A percentile compares a stretch with the other conserved stretches of the same genome.
Conservation (phyloP, 2,797 vertebrate genomes). For the Chlorospingus semifuscus region DNA sequence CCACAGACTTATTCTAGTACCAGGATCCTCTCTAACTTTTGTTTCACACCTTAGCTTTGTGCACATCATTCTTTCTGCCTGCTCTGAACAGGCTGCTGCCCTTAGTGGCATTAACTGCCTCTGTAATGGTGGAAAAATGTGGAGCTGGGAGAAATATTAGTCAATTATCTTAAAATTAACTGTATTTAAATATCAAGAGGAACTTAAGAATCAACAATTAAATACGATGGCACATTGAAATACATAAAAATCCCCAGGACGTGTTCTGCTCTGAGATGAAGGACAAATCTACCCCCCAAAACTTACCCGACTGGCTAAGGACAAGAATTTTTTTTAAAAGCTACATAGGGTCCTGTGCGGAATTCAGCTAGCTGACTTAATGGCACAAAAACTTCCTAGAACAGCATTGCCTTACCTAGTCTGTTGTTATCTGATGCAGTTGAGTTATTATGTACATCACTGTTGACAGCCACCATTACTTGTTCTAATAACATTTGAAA, state of each 20-base stretch:
- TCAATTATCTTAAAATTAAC: background rate
- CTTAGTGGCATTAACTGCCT: background rate
- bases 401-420: constrained; percentile 41
- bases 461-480: constrained; percentile 63
- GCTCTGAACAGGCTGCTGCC: background rate
- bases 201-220: background rate
- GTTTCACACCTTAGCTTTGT: background rate
- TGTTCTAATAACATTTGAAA: constrained; percentile 53
- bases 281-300: background rate
- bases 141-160: background rate
- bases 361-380: background rate
- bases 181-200: background rate
- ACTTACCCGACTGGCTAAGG: accelerated
- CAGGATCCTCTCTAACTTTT: background rate
- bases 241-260: background rate
- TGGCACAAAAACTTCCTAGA: constrained; percentile 7
- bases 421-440: constrained; percentile 59
- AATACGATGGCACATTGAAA: background rate
- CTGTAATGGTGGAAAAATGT: background rate
- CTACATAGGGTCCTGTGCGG: background rate
- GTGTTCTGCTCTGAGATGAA: background rate
- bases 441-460: constrained; percentile 56
- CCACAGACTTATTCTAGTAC: background rate
- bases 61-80: background rate
- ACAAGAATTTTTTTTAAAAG: background rate